Conservation (phyloP, 2,888 invertebrate species). For the Caenorhabditis imperialis region DNA sequence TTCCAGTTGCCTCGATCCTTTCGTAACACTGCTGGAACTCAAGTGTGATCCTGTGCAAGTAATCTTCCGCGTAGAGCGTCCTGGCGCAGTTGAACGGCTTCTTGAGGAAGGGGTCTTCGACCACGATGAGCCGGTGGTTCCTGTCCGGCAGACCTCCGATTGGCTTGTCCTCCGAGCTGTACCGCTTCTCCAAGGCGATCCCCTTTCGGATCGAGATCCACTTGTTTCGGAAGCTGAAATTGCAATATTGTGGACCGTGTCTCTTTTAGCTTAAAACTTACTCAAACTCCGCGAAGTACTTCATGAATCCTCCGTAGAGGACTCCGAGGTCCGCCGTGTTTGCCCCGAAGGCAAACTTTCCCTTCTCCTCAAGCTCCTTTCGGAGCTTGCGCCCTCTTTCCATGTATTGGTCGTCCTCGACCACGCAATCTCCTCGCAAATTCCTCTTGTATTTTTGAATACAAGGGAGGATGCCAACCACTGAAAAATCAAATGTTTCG, state of each 20-base stretch:
- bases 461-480: background rate
- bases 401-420: constrained; percentile 8
- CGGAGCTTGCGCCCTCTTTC: background rate
- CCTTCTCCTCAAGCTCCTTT: constrained; percentile 3
- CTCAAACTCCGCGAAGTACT: constrained; percentile 10
- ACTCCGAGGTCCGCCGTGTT: constrained; percentile 1
- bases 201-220: constrained; percentile 12
- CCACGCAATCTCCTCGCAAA: background rate
- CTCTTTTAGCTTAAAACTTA: background rate
- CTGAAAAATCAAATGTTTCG: no score
- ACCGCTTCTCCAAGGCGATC: background rate
- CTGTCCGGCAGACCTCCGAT: constrained; percentile 5
- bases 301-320: constrained; percentile 8
- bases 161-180: background rate
- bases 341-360: background rate
- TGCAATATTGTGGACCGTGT: background rate
- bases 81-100: constrained; percentile 3
- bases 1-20: background rate
- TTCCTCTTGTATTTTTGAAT: constrained; percentile 11
- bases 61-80: background rate
- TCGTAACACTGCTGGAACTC: constrained; percentile 1
- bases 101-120: constrained; percentile 15
- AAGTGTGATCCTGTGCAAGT: background rate
- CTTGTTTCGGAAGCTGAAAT: constrained; percentile 1
- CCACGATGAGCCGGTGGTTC: background rate